Percentiles rank a stretch among this genome's conserved stretches.
phyloP scores from a whole-genome alignment of 2,888 invertebrate species.

The Oligia latruncula region DNA sequence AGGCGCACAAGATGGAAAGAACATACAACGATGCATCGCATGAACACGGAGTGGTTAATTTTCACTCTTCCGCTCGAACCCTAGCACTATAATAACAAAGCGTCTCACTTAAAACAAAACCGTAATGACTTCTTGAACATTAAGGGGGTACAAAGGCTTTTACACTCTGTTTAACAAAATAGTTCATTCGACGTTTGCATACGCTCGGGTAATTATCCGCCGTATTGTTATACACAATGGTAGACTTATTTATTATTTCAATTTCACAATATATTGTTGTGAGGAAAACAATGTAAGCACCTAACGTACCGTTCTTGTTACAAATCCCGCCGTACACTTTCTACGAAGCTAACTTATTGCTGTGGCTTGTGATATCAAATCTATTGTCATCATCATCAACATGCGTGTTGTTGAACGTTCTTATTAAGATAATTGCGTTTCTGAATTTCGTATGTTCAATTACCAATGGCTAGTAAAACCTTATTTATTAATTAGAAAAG shows the following conservation, averaged over 20 bases:
- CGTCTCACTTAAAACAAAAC: conserved; percentile 55
- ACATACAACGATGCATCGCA: conserved; percentile 45
- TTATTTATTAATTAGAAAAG: not conserved
- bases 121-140: conserved; percentile 67
- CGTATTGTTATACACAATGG: conserved; percentile 79
- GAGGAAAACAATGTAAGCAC: conserved; percentile 73
- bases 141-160: conserved; percentile 78
- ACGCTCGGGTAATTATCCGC: conserved; percentile 79
- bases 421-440: not conserved
- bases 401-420: conserved; percentile 12
- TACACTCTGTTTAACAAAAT: conserved; percentile 86
- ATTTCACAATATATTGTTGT: conserved; percentile 78
- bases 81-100: conserved; percentile 55
- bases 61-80: conserved; percentile 49
- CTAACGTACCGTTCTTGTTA: conserved; percentile 56
- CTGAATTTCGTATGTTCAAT: not conserved
- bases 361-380: conserved; percentile 45
- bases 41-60: conserved; percentile 53
- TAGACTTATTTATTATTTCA: conserved; percentile 77
- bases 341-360: conserved; percentile 48
- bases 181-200: conserved; percentile 79
- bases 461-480: not conserved
- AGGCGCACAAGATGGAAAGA: conserved; percentile 46
- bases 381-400: conserved; percentile 37
- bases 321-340: conserved; percentile 54